Base-by-base conservation (phyloP, 2,113 vertebrate genomes). In the Podiceps cristatus region DNA sequence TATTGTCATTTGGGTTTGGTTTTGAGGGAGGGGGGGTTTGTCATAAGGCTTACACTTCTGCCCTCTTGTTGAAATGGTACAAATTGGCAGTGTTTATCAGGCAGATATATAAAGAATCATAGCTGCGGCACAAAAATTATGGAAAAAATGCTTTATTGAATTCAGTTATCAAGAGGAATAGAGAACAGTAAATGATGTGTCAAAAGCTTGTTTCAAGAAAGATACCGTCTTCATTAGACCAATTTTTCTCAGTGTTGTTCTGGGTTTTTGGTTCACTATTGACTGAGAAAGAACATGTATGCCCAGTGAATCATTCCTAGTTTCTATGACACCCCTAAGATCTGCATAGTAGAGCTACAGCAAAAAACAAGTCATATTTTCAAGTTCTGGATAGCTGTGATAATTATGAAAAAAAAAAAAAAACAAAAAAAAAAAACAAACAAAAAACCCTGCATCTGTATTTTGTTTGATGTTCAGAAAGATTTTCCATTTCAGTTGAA, bases 241-340 rank as follows among this genome's bases (percentile, higher is more conserved):
- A 68, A 5, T 82, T 88, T 92, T 91, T 74, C 29, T 55, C 71
- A 75, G 18, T 5, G 1, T 52, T 78, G 33, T 79, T 93, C 64
- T 96, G 85, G 35, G 60, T 78, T 94, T 62, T 53, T 93, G 29
- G 83, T 94, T 96, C 28, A 19, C 17, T 95, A 13, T 40, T 89
- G 69, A 50, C 52, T 92, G 42, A 88, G 82, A 75, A 68, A 62
- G 35, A 95, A 85, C n/a, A 69, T 79, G 64, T 67, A 76, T 69
- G 60, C 75, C 71, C 86, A 60, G 81, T 92, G 90, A 96, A 87
- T 96, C 86, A 88, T 71, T 78, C 42, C 66, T 56, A 74, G 88
- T 95, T 96, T 97, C 93, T 94, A 86, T 97, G 93, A 93, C 91
- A 95, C 53, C 84, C 90, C 67, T 91, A 95, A 94, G 88, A 95